Evolutionary conservation across 2,888 invertebrate genomes (phyloP).

Genomic region (Drosophila bunnanda): DNA sequence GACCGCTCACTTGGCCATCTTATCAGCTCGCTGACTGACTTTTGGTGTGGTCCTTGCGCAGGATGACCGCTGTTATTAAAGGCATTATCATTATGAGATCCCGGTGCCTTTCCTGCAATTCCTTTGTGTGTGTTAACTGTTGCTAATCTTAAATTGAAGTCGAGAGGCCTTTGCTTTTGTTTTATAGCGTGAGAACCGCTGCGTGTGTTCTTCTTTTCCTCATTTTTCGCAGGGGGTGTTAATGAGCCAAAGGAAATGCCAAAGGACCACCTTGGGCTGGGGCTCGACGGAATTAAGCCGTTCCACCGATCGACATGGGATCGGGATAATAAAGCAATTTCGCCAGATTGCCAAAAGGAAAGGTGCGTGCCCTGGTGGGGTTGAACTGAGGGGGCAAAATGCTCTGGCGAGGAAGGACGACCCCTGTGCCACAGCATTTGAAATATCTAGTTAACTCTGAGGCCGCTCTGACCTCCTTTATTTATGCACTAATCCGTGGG

Average conservation of each 20-base stretch:
- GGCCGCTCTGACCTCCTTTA: conserved; percentile 72
- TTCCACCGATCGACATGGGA: conserved; percentile 46
- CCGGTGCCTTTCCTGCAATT: conserved; percentile 46
- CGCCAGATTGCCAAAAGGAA: conserved; percentile 2
- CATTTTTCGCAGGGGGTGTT: conserved; percentile 63
- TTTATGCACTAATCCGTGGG: conserved; percentile 79
- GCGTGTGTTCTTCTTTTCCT: conserved; percentile 72
- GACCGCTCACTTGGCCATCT: conserved; percentile 58
- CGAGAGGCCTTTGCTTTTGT: conserved; percentile 51
- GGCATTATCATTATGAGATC: conserved; percentile 73
- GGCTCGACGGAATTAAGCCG: conserved; percentile 60
- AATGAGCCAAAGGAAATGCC: conserved; percentile 80
- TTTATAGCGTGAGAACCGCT: conserved; percentile 80
- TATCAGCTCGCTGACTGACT: conserved; percentile 57
- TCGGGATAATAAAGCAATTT: conserved; percentile 72
- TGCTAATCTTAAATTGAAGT: conserved; percentile 78
- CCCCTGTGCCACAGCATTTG: conserved; percentile 49
- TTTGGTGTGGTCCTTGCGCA: conserved; percentile 67
- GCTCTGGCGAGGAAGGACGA: conserved; percentile 21
- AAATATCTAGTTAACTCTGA: conserved; percentile 72
- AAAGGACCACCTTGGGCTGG: conserved; percentile 66
- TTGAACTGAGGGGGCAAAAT: conserved; percentile 4
- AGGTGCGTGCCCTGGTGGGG: conserved; percentile 8
- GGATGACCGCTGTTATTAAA: conserved; percentile 78
- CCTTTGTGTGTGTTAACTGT: conserved; percentile 73